Evolutionary conservation across 2,888 invertebrate species (phyloP), one percentile per base, ranked within the genome.

Genomic region (Ditylenchus weischeri): DNA sequence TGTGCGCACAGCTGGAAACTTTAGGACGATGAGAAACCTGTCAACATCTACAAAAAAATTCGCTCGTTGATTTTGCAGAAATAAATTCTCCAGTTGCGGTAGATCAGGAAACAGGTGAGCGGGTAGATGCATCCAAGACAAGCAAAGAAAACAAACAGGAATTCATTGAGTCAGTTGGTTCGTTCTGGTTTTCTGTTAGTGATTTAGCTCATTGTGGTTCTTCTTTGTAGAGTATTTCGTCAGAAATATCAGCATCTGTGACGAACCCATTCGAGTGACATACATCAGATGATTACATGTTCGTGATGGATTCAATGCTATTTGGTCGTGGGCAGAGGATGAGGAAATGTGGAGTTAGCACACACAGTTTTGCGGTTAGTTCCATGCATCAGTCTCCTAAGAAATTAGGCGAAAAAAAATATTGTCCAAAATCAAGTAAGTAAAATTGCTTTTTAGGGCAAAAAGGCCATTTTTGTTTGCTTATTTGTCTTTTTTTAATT

Each of bases 301-400:
- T 68, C 58, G 67, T 68, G 21, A 60, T 43, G 57, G 69, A 68
- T 43, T 61, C 65, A 10, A 68, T 68, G 69, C 66, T 67, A 49
- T 68, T 68, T 43, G 69, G 69, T 21, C 49, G 68, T 19, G 69
- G 69, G 13, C 57, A 59, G 21, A 36, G 57, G n/a, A 51, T 68
- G 47, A 50, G 69, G 29, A 67, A 65, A 49, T 68, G 69, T 23
- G 69, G 69, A 49, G 68, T 68, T 29, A 61, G 65, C 29, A 61
- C 69, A 38, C 57, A 62, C 0, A 51, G 57, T 43, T 67, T 68
- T 19, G 48, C 11, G 7, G 54, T 54, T 19, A 23, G 54, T 18
- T 54, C 10, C 23, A 23, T 5, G 3, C 29, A 23, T n/a, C n/a
- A 11, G 21, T 54, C 15, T 7, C 15, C n/a, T 15, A 15, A n/a